Evolutionary conservation across 2,888 invertebrate genomes (phyloP).

Genomic region (Amphiduros pacificus): DNA sequence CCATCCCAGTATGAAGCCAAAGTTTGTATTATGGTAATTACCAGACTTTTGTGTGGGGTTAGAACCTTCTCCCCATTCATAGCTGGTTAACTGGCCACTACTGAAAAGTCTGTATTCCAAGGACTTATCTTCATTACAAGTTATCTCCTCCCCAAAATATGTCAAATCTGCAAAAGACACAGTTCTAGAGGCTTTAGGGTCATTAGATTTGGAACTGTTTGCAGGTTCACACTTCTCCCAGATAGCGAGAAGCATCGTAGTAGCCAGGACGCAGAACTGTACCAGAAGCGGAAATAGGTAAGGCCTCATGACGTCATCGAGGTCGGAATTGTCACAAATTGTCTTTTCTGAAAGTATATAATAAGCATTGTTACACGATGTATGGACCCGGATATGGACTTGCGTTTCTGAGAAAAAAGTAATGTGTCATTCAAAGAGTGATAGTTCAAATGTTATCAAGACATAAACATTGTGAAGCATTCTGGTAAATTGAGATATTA

Average conservation of each 20-base stretch:
- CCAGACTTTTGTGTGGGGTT: background rate
- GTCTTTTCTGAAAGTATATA: too few relatives aligned
- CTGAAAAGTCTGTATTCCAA: too few relatives aligned
- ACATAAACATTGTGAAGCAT: too few relatives aligned
- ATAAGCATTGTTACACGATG: too few relatives aligned
- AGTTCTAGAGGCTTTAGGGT: background rate
- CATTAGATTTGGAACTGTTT: too few relatives aligned
- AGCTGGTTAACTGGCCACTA: background rate
- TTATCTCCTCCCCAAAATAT: too few relatives aligned
- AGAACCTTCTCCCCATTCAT: background rate
- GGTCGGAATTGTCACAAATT: too few relatives aligned
- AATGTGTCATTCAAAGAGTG: too few relatives aligned
- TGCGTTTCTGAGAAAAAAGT: too few relatives aligned
- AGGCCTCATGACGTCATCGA: background rate
- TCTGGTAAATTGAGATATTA: too few relatives aligned
- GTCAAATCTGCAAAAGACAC: background rate
- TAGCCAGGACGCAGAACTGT: constrained; percentile 4
- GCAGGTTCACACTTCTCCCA: constrained; percentile 8
- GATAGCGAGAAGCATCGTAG: background rate
- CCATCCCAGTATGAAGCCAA: constrained; percentile 7
- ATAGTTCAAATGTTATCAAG: too few relatives aligned
- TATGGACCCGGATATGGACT: too few relatives aligned
- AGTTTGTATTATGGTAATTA: background rate
- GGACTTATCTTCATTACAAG: background rate
- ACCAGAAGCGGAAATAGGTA: constrained; percentile 3